These are phyloP conservation scores for Procambarus virginalis DNA, from an alignment of 1,140 invertebrate genomes.

Conservation along the genomic window DNA sequence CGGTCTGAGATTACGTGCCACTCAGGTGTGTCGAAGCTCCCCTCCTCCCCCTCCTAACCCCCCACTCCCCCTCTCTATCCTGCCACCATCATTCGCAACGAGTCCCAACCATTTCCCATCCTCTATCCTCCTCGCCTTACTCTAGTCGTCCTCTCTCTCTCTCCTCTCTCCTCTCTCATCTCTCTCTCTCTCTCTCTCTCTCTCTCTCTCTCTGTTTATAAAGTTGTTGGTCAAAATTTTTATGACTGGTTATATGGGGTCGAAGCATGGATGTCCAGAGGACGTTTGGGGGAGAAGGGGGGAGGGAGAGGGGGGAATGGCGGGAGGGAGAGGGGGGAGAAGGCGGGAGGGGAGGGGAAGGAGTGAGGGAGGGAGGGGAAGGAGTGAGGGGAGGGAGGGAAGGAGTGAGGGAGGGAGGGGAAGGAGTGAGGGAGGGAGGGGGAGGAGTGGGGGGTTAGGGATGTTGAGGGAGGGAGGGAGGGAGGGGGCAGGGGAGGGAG, in stretches of 20 bases:
- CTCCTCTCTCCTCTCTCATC: constrained; percentile 31
- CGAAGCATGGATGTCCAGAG: too few relatives aligned
- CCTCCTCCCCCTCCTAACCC: neutral
- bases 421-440: too few relatives aligned
- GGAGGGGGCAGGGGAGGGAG: too few relatives aligned
- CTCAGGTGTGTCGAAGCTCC: constrained; percentile 56
- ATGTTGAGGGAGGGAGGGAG: too few relatives aligned
- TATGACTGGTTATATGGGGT: neutral
- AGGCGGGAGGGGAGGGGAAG: too few relatives aligned
- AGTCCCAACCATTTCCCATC: neutral
- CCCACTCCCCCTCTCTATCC: neutral
- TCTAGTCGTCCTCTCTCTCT: neutral
- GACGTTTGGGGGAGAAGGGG: too few relatives aligned
- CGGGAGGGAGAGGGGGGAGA: too few relatives aligned
- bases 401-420: too few relatives aligned
- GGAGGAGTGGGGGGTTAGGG: too few relatives aligned
- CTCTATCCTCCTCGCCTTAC: neutral
- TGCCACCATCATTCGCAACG: neutral
- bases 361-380: too few relatives aligned
- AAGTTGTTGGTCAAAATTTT: neutral
- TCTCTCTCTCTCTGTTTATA: neutral
- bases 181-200: neutral
- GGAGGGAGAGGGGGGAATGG: too few relatives aligned
- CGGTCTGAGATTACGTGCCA: constrained; percentile 61
- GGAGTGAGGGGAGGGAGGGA: too few relatives aligned